These are phyloP conservation scores for Folsomia manolachei DNA, from an alignment of 2,888 invertebrate species.

Conservation along the genomic window DNA sequence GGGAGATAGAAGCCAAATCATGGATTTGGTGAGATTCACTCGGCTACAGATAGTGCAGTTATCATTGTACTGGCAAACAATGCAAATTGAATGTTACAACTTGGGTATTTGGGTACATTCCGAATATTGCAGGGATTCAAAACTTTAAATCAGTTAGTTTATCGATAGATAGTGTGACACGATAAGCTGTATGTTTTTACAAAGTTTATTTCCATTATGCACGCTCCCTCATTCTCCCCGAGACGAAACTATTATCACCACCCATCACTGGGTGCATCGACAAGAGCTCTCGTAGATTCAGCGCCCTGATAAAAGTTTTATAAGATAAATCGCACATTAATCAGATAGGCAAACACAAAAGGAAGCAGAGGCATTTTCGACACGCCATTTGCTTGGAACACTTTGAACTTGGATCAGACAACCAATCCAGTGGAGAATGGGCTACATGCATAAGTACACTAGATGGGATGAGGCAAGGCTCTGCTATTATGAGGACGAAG, in stretches of 20 bases:
- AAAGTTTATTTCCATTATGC: no score
- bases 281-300: not conserved
- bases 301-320: slow-evolving; percentile 10
- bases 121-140: no score
- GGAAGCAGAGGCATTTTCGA: slow-evolving; percentile 2
- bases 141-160: no score
- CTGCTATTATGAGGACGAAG: no score
- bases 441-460: no score
- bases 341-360: slow-evolving; percentile 13
- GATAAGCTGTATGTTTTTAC: no score
- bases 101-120: no score
- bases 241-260: no score
- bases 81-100: not conserved
- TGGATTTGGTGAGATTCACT: no score
- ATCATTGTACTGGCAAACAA: not conserved
- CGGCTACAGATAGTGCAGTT: not conserved
- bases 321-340: slow-evolving; percentile 14
- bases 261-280: not conserved
- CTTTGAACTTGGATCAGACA: not conserved
- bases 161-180: no score
- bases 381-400: not conserved
- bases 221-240: not conserved
- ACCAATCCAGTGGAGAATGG: not conserved
- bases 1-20: no score
- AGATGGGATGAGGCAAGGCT: no score